Evolutionary conservation across 1,140 invertebrate genomes (phyloP).

Genomic region (Cydia pomonella): DNA sequence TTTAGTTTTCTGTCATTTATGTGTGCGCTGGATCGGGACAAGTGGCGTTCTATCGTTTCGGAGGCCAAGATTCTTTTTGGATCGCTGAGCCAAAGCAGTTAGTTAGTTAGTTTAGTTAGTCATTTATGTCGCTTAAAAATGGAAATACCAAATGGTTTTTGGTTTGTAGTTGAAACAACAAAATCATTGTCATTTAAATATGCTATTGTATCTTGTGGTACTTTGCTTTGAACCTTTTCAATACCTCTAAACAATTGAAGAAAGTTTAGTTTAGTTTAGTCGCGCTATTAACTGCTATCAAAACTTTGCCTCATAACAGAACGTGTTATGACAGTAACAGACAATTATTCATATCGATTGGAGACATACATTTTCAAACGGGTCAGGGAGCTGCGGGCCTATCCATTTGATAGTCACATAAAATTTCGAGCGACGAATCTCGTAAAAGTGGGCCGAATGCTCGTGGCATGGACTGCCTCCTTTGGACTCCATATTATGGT

Average conservation of each 20-base stretch:
- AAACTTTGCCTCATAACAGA: slow-evolving; percentile 36
- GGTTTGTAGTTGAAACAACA: too few relatives aligned
- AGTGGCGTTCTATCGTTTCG: too few relatives aligned
- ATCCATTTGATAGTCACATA: slow-evolving; percentile 62
- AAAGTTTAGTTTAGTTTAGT: slow-evolving; percentile 28
- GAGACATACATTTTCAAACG: slow-evolving; percentile 49
- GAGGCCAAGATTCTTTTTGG: too few relatives aligned
- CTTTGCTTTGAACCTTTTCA: not conserved
- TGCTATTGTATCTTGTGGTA: not conserved
- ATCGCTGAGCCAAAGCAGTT: too few relatives aligned
- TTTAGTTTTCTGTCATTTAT: too few relatives aligned
- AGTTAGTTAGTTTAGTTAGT: too few relatives aligned
- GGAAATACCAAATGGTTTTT: too few relatives aligned
- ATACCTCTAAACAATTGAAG: slow-evolving; percentile 31
- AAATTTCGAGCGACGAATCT: slow-evolving; percentile 72
- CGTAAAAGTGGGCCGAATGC: slow-evolving; percentile 71
- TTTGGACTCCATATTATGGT: not conserved
- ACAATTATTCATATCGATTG: slow-evolving; percentile 60
- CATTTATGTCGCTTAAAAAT: too few relatives aligned
- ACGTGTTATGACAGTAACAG: slow-evolving; percentile 24
- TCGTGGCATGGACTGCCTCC: slow-evolving; percentile 38
- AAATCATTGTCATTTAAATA: not conserved
- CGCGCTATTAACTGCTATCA: slow-evolving; percentile 38
- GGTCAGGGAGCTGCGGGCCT: slow-evolving; percentile 47
- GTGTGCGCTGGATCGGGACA: too few relatives aligned